phyloP scores from a whole-genome alignment of 2,113 vertebrate genomes.

The Anarhynchus alexandrinus region DNA sequence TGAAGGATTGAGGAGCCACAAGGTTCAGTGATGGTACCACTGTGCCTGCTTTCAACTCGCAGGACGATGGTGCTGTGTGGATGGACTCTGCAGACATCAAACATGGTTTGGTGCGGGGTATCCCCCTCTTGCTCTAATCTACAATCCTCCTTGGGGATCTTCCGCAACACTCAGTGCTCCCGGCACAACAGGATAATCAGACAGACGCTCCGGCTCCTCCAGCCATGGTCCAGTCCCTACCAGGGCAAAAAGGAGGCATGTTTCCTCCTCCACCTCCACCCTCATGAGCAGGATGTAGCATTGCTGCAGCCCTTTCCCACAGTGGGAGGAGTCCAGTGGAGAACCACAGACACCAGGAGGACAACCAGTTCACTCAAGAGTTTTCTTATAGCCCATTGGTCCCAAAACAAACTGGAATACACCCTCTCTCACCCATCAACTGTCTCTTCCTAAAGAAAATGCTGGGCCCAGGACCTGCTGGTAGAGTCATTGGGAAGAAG shows the following conservation, averaged over 20 bases:
- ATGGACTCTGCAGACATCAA: not conserved
- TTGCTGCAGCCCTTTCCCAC: not conserved
- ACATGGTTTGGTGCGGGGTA: not conserved
- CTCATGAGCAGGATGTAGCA: not conserved
- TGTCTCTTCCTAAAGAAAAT: not conserved
- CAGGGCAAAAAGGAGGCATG: not conserved
- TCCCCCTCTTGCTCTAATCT: not conserved
- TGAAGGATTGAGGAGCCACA: not conserved
- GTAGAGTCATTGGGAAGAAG: not conserved
- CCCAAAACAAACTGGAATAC: not conserved
- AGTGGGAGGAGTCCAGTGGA: not conserved
- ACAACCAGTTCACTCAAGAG: not conserved
- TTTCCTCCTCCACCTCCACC: not conserved
- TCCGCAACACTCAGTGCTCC: not conserved
- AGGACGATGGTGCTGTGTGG: rapidly evolving
- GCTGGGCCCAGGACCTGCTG: not conserved
- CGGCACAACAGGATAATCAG: not conserved
- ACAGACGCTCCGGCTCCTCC: not conserved
- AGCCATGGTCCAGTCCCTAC: not conserved
- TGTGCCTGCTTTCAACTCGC: not conserved
- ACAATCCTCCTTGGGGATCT: not conserved
- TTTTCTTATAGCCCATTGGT: not conserved
- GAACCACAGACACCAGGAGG: not conserved
- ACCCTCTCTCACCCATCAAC: not conserved
- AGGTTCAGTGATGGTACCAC: not conserved